phyloP scores from a whole-genome alignment of 2,888 invertebrate species.

The Ectobius pallidus region DNA sequence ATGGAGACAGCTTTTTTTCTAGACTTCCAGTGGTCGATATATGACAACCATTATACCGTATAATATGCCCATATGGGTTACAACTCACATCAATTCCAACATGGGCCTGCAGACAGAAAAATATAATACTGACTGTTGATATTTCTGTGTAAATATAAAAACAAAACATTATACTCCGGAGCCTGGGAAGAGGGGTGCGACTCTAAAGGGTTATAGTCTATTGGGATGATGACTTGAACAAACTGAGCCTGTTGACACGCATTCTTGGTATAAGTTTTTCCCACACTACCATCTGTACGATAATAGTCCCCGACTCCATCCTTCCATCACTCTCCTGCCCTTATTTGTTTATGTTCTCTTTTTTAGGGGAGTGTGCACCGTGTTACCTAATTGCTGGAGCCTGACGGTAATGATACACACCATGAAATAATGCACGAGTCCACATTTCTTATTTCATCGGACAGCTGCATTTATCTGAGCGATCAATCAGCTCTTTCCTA shows the following conservation, averaged over 20 bases:
- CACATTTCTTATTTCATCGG: too few species aligned
- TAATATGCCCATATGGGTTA: not conserved
- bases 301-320: not conserved
- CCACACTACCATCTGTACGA: constrained; percentile 8
- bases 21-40: not conserved
- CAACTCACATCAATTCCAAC: not conserved
- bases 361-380: not conserved
- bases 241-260: constrained; percentile 3
- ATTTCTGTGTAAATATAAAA: not conserved
- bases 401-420: not conserved
- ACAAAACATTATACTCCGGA: not conserved
- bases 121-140: not conserved
- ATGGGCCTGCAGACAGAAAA: not conserved
- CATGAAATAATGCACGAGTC: too few species aligned
- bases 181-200: constrained; percentile 5
- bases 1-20: not conserved
- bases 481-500: too few species aligned
- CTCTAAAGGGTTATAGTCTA: not conserved
- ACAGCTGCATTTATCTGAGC: too few species aligned
- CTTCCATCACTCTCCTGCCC: not conserved
- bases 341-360: not conserved
- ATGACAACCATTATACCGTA: not conserved
- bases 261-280: not conserved
- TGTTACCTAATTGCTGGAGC: not conserved
- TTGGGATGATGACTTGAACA: constrained; percentile 15